phyloP scores from a whole-genome alignment of 2,888 invertebrate genomes.

The Volucella zonaria region DNA sequence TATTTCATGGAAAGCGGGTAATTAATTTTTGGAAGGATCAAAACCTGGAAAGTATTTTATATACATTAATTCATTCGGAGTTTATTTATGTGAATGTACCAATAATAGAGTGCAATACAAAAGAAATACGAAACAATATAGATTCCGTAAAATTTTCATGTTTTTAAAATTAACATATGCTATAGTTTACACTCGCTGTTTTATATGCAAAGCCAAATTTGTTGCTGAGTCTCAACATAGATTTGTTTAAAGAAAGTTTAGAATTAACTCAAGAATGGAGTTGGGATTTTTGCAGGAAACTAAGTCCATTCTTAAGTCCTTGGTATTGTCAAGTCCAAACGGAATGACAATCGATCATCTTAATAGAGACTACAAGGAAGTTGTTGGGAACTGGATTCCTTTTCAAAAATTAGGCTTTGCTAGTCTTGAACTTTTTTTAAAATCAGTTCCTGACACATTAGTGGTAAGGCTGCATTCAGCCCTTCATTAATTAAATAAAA shows the following conservation, averaged over 20 bases:
- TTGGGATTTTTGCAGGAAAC: conserved; percentile 75
- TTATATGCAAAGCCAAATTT: no score
- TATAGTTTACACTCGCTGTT: no score
- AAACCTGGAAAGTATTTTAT: no score
- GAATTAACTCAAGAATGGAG: conserved; percentile 74
- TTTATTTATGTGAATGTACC: no score
- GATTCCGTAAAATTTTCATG: no score
- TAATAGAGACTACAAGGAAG: conserved; percentile 76
- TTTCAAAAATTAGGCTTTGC: conserved; percentile 76
- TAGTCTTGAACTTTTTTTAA: conserved; percentile 77
- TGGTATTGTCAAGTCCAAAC: conserved; percentile 78
- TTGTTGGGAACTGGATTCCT: conserved; percentile 77
- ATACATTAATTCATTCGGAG: no score
- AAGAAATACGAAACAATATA: no score
- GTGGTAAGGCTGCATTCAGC: conserved; percentile 71
- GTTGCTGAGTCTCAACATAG: neutral
- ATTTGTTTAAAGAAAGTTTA: neutral
- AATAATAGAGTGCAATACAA: no score
- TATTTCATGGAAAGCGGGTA: no score
- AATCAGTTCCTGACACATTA: conserved; percentile 78
- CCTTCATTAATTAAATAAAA: neutral
- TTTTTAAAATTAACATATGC: no score
- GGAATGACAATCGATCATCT: conserved; percentile 76
- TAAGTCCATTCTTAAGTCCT: conserved; percentile 78
- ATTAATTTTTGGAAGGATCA: no score